Evolutionary conservation across 2,888 invertebrate genomes (phyloP), one percentile per base, ranked within the genome.

Genomic region (Cordilura impudica): DNA sequence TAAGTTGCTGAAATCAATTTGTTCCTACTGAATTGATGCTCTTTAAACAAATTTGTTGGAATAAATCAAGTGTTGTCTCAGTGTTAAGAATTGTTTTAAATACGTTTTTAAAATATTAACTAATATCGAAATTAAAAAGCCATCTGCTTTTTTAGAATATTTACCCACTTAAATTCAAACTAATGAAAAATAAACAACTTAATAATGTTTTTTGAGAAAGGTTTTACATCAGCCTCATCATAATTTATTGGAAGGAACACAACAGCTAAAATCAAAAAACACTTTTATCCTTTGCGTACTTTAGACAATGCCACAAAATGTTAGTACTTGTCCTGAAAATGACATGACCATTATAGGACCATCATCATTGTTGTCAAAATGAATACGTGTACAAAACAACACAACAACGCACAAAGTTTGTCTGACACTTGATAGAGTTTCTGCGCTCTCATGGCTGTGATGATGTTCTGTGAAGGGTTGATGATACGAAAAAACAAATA

Each of bases 181-280:
- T 54, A 75, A 69, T 63, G 56, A 75, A 75, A 63, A 56, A 63
- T 61, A 61, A 56, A 75, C 1, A 29, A 31, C 29, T 29, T 61
- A 69, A 75, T 56, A 70, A 63, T 76, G 54, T 70, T 21, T n/a
- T n/a, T 70, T 70, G 16, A 65, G 56, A 76, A 72, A 54, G 49
- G 56, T 45, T 63, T 70, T 58, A 73, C 77, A 80, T 81, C 77
- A 81, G 81, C 71, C 53, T 74, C 81, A 80, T 81, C 81, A 81
- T 81, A 71, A 81, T 80, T 80, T 81, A 80, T 80, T 77, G 81
- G 81, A 73, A 76, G 73, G 58, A 58, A 53, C 31, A 74, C 56
- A 70, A 45, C 60, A 58, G 51, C 58, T 60, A 66, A 65, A 65
- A 58, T 54, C 65, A 73, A 53, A 72, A 81, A 35, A 69, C 56